Base-by-base conservation (phyloP, 2,888 invertebrate genomes). In the Pteria penguin region DNA sequence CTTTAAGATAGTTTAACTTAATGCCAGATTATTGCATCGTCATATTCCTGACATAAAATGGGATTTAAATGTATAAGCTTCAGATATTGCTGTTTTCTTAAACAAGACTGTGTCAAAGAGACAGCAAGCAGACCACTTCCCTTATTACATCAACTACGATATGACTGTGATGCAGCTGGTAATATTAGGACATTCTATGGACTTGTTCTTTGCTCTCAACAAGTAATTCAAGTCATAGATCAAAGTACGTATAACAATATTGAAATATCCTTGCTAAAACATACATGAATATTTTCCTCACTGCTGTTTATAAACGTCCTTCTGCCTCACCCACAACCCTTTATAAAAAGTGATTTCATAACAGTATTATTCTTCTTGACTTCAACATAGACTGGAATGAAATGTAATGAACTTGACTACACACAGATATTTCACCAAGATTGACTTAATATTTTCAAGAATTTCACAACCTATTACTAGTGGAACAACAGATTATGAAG, bases 1-100 rank as follows among this genome's bases (percentile, higher is more conserved):
- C 26, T 57, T 54, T 32, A 77, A 68, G 68, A 62, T 81, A 14
- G 73, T 33, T 24, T 81, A 75, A 60, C 66, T 76, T 4, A 81
- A 81, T 75, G 77, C 69, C 14, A 32, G 73, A 57, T 81, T 78
- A 36, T 33, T 79, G 18, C 33, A 62, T 62, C 36, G 54, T 24
- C 62, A 71, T 29, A 8, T 71, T 27, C 36, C 58, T 14, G 62
- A 71, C 31, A 31, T 71, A 32, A 14, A 26, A n/a, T 18, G 14
- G 29, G 71, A 71, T 29, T 11, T 27, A 26, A 62, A 32, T 62
- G 22, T 71, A 8, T 2, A 52, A 22, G 32, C 54, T 8, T 5
- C 62, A 54, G 62, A 62, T 14, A 32, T 71, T n/a, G 62, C 32
- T n/a, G 31, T 62, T 71, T 31, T 62, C 31, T 52, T 52, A 62